phyloP scores from a whole-genome alignment of 2,888 invertebrate species.

The Ptilodon capucinus region DNA sequence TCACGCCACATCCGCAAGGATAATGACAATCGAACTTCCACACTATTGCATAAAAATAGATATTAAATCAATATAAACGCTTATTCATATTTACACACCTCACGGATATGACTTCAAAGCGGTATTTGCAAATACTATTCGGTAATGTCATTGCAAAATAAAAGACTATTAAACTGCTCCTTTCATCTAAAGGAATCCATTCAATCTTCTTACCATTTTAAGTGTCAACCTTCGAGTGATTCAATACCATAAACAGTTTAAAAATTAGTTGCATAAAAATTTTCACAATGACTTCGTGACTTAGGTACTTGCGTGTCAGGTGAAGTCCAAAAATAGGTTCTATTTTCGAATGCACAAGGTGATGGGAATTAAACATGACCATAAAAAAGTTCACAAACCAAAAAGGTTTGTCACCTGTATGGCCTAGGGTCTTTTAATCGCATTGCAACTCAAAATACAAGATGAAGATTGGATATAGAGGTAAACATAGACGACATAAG shows the following conservation, averaged over 20 bases:
- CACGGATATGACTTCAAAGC: neutral
- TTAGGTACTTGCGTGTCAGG: slow-evolving; percentile 10
- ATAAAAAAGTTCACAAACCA: too few species aligned
- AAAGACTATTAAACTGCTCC: slow-evolving; percentile 20
- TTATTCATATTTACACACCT: neutral
- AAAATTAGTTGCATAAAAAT: slow-evolving; percentile 40
- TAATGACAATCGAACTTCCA: neutral
- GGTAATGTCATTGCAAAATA: slow-evolving; percentile 30
- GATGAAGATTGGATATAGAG: too few species aligned
- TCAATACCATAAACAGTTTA: slow-evolving; percentile 49
- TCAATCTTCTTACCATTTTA: slow-evolving; percentile 31
- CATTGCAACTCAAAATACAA: too few species aligned
- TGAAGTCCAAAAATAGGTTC: slow-evolving; percentile 15
- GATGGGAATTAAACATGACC: neutral
- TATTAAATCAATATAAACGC: neutral
- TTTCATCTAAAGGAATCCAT: slow-evolving; percentile 30
- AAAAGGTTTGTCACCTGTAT: too few species aligned
- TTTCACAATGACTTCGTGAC: slow-evolving; percentile 41
- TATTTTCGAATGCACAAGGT: neutral
- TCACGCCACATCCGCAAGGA: neutral
- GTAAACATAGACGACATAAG: too few species aligned
- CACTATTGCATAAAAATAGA: neutral
- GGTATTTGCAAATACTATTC: slow-evolving; percentile 23
- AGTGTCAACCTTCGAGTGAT: slow-evolving; percentile 43
- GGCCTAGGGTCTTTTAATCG: too few species aligned